Evolutionary conservation across 2,797 vertebrate genomes (phyloP), one percentile per base, ranked within the genome.

Genomic region (Lithobates pipiens): DNA sequence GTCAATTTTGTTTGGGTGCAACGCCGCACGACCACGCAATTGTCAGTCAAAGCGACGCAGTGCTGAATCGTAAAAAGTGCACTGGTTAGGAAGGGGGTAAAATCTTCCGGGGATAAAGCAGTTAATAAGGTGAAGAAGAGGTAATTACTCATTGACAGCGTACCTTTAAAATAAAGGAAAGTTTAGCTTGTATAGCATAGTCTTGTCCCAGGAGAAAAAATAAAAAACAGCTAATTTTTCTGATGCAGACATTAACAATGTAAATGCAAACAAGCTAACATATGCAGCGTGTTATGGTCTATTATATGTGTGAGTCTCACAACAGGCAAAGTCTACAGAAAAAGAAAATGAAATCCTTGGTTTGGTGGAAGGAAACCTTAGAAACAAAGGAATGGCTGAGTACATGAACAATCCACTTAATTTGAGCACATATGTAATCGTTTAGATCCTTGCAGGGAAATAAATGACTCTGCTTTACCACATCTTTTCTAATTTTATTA

Each of bases 401-500:
- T 68, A 77, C 23, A 72, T 82, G 42, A 44, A 84, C 25, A 72
- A 74, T 72, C 50, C 25, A 39, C 63, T 54, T 73, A 74, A 16
- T 61, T 69, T 44, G 18, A 72, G 9, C 68, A 78, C 86, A 87
- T 84, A 80, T 87, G 86, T 46, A 83, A 80, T 80, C 76, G 25
- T 84, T 87, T 87, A 87, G 57, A 84, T 63, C 81, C 16, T 84
- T 63, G 86, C 76, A 83, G 76, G 65, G 68, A 83, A 83, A 84
- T 83, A 84, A 83, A 87, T 71, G 81, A 75, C 44, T 80, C 32
- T 65, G 23, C 76, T 65, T 71, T 44, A 44, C 81, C 76, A 23
- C 76, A 87, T 82, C 57, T 76, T 87, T 87, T 83, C 34, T 77
- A 69, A 87, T 87, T 83, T 80, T 80, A 75, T 76, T 87, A 84